phyloP scores from a whole-genome alignment of 2,113 vertebrate genomes.

The Cygnus buccinator region DNA sequence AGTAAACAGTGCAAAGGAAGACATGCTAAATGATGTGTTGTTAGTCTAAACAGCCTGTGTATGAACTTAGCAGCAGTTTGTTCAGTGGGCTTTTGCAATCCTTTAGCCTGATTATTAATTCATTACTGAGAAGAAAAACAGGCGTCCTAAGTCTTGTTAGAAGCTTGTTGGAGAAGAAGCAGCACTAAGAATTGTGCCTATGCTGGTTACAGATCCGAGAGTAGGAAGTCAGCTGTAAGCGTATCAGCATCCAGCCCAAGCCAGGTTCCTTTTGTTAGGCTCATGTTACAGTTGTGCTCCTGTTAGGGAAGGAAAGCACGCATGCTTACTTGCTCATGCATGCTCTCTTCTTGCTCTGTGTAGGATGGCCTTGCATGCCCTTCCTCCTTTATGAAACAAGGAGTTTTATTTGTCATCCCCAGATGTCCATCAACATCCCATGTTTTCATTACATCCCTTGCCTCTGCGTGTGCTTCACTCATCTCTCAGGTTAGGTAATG shows the following conservation, averaged over 20 bases:
- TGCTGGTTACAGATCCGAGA: not conserved
- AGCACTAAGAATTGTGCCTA: not conserved
- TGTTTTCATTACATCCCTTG: not conserved
- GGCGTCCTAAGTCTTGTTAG: not conserved
- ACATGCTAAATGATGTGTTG: not conserved
- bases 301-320: not conserved
- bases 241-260: not conserved
- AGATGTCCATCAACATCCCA: not conserved
- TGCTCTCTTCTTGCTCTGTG: not conserved
- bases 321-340: not conserved
- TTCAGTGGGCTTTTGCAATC: not conserved
- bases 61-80: not conserved
- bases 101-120: not conserved
- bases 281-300: not conserved
- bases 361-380: not conserved
- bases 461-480: fast-evolving
- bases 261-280: not conserved
- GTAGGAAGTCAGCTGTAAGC: not conserved
- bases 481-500: not conserved
- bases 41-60: not conserved
- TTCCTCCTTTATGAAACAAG: not conserved
- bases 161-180: not conserved
- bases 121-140: not conserved
- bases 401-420: not conserved
- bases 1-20: not conserved